Percentiles rank a stretch among this genome's conserved stretches.
Evolutionary conservation across 2,113 vertebrate genomes (phyloP).

Genomic region (Stigmatopora nigra): DNA sequence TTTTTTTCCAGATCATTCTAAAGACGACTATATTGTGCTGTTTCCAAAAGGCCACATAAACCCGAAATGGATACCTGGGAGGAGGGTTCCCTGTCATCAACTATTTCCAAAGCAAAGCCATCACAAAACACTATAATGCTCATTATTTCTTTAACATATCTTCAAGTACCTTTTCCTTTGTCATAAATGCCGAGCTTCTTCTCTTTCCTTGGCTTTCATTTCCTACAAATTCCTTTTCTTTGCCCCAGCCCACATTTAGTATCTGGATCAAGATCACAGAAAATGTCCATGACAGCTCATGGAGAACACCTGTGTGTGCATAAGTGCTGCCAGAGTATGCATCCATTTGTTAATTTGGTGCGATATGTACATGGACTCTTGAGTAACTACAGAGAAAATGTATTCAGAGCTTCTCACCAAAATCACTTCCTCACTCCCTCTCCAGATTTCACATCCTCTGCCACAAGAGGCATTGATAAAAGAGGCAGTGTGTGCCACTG

Average conservation of each 20-base stretch:
- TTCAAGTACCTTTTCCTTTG: constrained; percentile 22
- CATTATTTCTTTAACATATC: constrained; percentile 11
- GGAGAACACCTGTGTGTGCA: constrained; percentile 63
- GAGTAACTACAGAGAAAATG: constrained; percentile 52
- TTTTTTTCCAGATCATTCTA: constrained; percentile 51
- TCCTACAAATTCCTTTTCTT: constrained; percentile 52
- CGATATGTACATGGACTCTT: constrained; percentile 65
- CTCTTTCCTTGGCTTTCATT: constrained; percentile 44
- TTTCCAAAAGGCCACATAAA: constrained; percentile 68
- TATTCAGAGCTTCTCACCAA: constrained; percentile 52
- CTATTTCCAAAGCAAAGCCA: constrained; percentile 24
- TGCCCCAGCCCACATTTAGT: constrained; percentile 64
- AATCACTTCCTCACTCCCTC: constrained; percentile 59
- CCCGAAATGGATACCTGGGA: constrained; percentile 63
- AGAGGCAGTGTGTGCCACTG: constrained; percentile 52
- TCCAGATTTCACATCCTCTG: constrained; percentile 67
- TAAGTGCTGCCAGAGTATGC: constrained; percentile 45
- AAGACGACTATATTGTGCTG: constrained; percentile 58
- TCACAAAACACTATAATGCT: constrained; percentile 28
- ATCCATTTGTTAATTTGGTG: constrained; percentile 59
- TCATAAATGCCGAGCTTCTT: constrained; percentile 30
- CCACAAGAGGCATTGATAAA: constrained; percentile 56
- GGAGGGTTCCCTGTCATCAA: constrained; percentile 37
- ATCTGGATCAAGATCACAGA: constrained; percentile 58
- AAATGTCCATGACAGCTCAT: constrained; percentile 57